phyloP scores from a whole-genome alignment of 2,797 vertebrate species.

The Adrianichthys oophorus region DNA sequence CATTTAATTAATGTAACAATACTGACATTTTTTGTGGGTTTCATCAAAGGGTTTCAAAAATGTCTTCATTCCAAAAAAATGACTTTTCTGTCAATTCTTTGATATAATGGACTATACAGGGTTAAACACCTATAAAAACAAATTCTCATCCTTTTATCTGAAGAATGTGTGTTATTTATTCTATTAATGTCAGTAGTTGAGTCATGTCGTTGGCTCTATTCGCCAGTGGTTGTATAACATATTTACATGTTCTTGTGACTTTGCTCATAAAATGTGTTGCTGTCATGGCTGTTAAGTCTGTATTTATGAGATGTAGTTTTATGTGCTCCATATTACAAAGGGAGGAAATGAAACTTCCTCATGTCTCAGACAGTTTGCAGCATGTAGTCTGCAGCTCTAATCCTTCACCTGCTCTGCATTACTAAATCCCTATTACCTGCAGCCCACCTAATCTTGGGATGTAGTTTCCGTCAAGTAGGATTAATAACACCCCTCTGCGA shows the following conservation, averaged over 20 bases:
- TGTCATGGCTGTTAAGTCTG: slow-evolving; percentile 50
- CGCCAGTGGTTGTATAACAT: slow-evolving; percentile 10
- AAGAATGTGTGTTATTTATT: slow-evolving; percentile 12
- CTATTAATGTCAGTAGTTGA: slow-evolving; percentile 23
- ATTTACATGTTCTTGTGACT: slow-evolving; percentile 17
- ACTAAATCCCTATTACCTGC: slow-evolving; percentile 72
- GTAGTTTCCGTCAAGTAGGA: slow-evolving; percentile 72
- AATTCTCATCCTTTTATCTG: not conserved
- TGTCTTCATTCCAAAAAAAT: no score
- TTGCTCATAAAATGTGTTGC: slow-evolving; percentile 47
- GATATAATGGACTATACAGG: no score
- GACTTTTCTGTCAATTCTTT: no score
- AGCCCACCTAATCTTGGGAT: slow-evolving; percentile 69
- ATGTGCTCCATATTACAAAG: slow-evolving; percentile 70
- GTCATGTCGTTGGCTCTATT: slow-evolving; percentile 4
- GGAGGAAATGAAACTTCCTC: slow-evolving; percentile 81
- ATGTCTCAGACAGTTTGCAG: slow-evolving; percentile 66
- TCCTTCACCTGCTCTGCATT: slow-evolving; percentile 81
- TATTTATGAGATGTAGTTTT: slow-evolving; percentile 76
- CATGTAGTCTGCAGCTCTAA: slow-evolving; percentile 70
- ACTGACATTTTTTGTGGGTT: no score
- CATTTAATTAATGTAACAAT: no score
- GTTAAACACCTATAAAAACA: not conserved
- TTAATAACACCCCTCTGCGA: slow-evolving; percentile 69
- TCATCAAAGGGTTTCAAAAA: no score